These are phyloP conservation scores for Cheilinus undulatus DNA, from an alignment of 2,113 vertebrate species.

Conservation along the genomic window DNA sequence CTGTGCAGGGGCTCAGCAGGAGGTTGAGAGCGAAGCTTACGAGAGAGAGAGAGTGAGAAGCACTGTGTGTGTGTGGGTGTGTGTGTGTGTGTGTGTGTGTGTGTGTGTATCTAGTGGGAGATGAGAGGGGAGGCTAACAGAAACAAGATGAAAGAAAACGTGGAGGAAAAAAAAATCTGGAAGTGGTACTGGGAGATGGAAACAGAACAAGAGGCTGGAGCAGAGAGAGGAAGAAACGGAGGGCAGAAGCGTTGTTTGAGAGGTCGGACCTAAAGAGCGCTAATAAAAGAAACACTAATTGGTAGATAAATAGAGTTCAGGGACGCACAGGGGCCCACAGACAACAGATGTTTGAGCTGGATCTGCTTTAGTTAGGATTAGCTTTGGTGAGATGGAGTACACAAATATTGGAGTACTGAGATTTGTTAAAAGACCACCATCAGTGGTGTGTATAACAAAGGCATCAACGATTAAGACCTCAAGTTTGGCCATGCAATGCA, in stretches of 20 bases:
- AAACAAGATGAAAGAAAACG: conserved; percentile 58
- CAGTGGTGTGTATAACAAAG: neutral
- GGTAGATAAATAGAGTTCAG: conserved; percentile 13
- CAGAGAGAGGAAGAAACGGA: conserved; percentile 25
- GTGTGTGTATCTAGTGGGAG: conserved; percentile 31
- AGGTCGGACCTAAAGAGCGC: neutral
- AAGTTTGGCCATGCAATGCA: neutral
- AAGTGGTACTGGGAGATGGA: conserved; percentile 39
- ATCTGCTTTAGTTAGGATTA: conserved; percentile 8
- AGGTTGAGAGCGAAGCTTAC: conserved; percentile 29
- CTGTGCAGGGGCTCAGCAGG: conserved; percentile 43
- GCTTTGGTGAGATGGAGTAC: neutral
- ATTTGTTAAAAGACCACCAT: neutral
- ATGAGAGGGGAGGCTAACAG: conserved; percentile 37
- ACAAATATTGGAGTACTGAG: conserved; percentile 5
- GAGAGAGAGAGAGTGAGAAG: neutral
- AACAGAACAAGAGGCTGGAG: conserved; percentile 19
- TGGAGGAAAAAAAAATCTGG: conserved; percentile 35
- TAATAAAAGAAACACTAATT: conserved; percentile 59
- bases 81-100: conserved; percentile 1
- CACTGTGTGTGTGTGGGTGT: conserved; percentile 3
- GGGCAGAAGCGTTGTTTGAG: neutral
- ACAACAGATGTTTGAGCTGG: conserved; percentile 25
- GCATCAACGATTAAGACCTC: neutral
- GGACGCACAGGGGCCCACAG: conserved; percentile 4